Evolutionary conservation across 2,888 invertebrate species (phyloP).

Genomic region (Lasius platythorax): DNA sequence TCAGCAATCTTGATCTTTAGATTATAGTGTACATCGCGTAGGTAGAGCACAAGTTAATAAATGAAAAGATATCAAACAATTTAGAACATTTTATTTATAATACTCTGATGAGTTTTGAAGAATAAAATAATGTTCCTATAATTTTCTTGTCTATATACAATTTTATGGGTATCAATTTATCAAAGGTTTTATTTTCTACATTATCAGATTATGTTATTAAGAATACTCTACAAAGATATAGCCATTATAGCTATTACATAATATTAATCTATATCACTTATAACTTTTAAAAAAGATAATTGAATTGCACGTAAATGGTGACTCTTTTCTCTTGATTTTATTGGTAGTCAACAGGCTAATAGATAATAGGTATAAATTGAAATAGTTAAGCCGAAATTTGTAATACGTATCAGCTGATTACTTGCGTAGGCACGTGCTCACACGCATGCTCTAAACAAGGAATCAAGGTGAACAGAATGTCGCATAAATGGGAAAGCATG

Average conservation of each 20-base stretch:
- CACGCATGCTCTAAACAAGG: conserved; percentile 1
- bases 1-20: neutral
- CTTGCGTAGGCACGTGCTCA: neutral
- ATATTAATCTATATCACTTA: neutral
- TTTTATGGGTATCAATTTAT: conserved; percentile 3
- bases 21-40: neutral
- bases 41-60: neutral
- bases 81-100: neutral
- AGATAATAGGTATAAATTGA: neutral
- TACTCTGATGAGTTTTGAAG: neutral
- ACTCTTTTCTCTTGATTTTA: neutral
- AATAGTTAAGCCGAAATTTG: neutral
- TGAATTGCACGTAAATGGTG: neutral
- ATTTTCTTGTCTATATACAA: neutral
- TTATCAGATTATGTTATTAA: neutral
- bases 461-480: neutral
- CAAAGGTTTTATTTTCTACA: neutral
- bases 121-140: neutral
- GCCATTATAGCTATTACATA: neutral
- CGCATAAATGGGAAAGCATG: neutral
- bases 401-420: neutral
- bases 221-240: neutral
- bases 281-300: neutral
- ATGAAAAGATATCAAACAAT: neutral
- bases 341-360: neutral